phyloP scores from a whole-genome alignment of 2,888 invertebrate genomes.

The Drosophila quinaria region DNA sequence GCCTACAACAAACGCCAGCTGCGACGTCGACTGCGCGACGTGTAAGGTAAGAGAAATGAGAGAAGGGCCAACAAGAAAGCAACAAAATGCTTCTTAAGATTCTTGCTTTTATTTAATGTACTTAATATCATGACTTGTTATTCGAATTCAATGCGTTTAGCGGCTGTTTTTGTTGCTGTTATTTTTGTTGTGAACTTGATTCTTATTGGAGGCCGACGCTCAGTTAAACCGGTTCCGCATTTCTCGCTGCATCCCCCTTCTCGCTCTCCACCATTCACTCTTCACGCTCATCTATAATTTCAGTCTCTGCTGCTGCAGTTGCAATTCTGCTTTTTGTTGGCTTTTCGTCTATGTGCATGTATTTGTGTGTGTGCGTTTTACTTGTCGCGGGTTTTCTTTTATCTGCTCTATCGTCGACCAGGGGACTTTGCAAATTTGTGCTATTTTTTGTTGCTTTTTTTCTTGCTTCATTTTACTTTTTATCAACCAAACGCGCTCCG shows the following conservation, averaged over 20 bases:
- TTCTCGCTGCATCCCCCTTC: conserved; percentile 6
- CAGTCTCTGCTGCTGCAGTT: conserved; percentile 48
- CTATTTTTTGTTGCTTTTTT: conserved; percentile 20
- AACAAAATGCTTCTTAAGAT: conserved; percentile 6
- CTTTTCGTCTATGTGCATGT: conserved; percentile 27
- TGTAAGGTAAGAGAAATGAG: conserved; percentile 31
- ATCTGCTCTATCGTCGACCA: conserved; percentile 45
- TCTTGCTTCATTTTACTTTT: conserved; percentile 31
- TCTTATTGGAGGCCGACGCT: conserved; percentile 76
- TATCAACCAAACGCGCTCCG: conserved; percentile 43
- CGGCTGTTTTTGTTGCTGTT: conserved; percentile 39
- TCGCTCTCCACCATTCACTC: background rate
- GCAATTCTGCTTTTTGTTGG: conserved; percentile 59
- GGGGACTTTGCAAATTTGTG: conserved; percentile 52
- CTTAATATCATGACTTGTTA: conserved; percentile 27
- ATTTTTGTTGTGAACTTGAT: conserved; percentile 73
- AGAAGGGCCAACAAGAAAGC: conserved; percentile 3
- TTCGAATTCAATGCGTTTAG: conserved; percentile 35
- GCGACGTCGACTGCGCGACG: conserved; percentile 35
- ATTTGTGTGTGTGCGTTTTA: conserved; percentile 21
- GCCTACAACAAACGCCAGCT: conserved; percentile 34
- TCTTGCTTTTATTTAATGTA: conserved; percentile 21
- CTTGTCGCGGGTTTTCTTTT: conserved; percentile 53
- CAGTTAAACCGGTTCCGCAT: conserved; percentile 76
- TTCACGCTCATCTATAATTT: conserved; percentile 45